These are phyloP conservation scores for Phasianus colchicus DNA, from an alignment of 2,113 vertebrate species.

Conservation along the genomic window DNA sequence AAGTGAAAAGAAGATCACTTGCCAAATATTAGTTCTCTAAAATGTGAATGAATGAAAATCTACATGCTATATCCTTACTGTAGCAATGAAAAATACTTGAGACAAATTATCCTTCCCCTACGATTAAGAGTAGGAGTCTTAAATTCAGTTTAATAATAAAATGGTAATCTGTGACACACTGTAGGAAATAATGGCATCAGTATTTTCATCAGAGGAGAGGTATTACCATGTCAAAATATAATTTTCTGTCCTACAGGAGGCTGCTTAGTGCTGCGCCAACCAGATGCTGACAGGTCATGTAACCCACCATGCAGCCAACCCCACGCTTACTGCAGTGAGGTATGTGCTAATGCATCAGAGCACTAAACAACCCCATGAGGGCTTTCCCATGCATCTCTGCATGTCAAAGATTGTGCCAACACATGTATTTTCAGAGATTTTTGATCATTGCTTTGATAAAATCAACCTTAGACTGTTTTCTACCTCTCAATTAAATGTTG, in stretches of 20 bases:
- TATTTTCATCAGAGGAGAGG: constrained; percentile 30
- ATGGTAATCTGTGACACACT: not conserved
- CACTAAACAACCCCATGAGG: not conserved
- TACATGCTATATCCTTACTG: not conserved
- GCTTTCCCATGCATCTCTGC: not conserved
- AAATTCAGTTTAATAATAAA: not conserved
- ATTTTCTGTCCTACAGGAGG: constrained; percentile 87
- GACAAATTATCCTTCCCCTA: not conserved
- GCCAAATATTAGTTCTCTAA: not conserved
- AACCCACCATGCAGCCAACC: constrained; percentile 89
- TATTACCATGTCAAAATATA: constrained; percentile 61
- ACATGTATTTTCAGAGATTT: not conserved
- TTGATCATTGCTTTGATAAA: not conserved
- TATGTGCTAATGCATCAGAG: constrained; percentile 72
- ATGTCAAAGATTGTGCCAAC: not conserved
- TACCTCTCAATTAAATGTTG: not conserved
- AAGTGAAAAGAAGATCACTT: not conserved
- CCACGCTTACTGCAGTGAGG: constrained; percentile 93
- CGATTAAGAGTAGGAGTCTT: not conserved
- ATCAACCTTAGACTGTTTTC: not conserved
- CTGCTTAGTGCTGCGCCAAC: constrained; percentile 86
- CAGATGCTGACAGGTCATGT: constrained; percentile 89
- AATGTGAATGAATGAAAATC: not conserved
- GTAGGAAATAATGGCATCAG: not conserved
- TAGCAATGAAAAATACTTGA: not conserved